Percentiles rank a stretch among this genome's conserved stretches.
Conservation (phyloP, 1,140 invertebrate species). For the Sipha flava region DNA sequence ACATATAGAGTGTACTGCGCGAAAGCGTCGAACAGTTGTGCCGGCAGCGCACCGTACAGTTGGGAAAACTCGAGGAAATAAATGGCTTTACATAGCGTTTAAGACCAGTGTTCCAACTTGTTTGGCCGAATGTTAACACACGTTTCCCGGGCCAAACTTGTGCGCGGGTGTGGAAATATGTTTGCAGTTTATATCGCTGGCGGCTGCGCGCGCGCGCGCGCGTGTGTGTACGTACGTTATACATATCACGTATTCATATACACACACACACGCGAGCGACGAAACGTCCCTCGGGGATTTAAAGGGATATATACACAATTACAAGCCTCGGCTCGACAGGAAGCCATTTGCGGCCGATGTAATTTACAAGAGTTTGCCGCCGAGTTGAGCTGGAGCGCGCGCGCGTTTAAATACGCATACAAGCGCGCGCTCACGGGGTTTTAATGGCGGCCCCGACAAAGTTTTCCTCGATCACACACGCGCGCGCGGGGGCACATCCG, state of each 20-base stretch:
- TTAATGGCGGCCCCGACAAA: conserved; percentile 30
- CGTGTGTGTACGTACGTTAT: background rate
- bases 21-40: background rate
- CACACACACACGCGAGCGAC: background rate
- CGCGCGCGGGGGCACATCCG: background rate
- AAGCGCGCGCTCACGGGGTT: background rate
- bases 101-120: conserved; percentile 26
- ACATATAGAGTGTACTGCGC: no score
- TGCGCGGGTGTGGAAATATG: conserved; percentile 5
- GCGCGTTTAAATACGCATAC: background rate
- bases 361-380: conserved; percentile 30
- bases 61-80: conserved; percentile 26
- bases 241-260: background rate
- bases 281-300: conserved; percentile 13
- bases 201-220: no score
- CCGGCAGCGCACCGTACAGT: background rate
- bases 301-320: conserved; percentile 29
- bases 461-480: conserved; percentile 11
- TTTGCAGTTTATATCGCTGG: conserved; percentile 26
- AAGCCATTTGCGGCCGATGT: conserved; percentile 32
- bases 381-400: conserved; percentile 12
- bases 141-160: conserved; percentile 28
- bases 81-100: conserved; percentile 31
- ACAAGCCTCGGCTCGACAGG: conserved; percentile 27
- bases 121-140: conserved; percentile 31